Base-by-base conservation (phyloP, 2,888 invertebrate species). In the Drosophila testacea region DNA sequence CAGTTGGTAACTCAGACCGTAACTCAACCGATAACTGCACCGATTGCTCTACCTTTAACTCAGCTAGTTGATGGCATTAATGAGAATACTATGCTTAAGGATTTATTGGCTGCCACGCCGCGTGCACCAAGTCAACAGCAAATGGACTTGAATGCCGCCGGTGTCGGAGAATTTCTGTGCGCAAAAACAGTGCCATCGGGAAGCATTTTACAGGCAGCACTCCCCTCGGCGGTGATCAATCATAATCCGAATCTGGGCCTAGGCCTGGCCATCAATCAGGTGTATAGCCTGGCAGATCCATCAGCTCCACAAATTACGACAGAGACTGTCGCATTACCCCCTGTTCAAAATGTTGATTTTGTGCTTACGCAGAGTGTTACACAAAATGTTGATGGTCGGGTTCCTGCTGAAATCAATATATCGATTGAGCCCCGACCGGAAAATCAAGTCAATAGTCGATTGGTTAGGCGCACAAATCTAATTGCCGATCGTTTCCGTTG, bases 401-500 rank as follows among this genome's bases (percentile, higher is more conserved):
- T 6, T 6, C 46, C 64, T 1, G 32, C 73, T 5, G 54, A 85
- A 16, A 80, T 90, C 10, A 83, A 83, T 55, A 90, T 90, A 56
- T 80, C 83, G 0, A 83, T 88, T 22, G 72, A 81, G 6, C 51
- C 73, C 1, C 56, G 10, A 5, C 13, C 7, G 36, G 54, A 4
- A 27, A 57, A 0, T 13, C 7, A 47, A 36, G 7, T 11, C 6
- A 11, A 46, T 22, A 6, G 36, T 11, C 42, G 7, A 4, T 27
- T 4, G 28, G 6, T 13, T 11, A 27, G 38, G 41, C 57, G 30
- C 3, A 13, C 9, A 0, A 27, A 42, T 10, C 6, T 38, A 1
- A 54, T 60, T 2, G 46, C 68, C 1, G 83, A 83, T 34, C 80
- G 83, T 4, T 91, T 89, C 13, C 89, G 81, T 27, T 91, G 91